A percentile compares a stretch with the other conserved stretches of the same genome.
phyloP scores from a whole-genome alignment of 2,113 vertebrate species.

The Rhinolophus sinicus region DNA sequence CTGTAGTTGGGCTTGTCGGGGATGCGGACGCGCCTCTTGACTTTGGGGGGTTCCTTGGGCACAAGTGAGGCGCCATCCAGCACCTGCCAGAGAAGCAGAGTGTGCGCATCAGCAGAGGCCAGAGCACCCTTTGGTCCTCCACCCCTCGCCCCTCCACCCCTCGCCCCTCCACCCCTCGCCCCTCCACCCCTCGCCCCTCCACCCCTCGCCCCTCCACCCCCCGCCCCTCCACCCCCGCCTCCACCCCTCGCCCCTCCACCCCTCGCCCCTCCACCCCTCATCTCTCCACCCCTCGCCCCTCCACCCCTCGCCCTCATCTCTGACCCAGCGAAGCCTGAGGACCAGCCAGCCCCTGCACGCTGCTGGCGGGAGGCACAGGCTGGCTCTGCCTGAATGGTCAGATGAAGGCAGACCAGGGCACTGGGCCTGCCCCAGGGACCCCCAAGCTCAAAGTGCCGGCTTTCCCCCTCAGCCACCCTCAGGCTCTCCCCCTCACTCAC shows the following conservation, averaged over 20 bases:
- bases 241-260: too few relatives aligned
- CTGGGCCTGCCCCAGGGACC: rapidly evolving
- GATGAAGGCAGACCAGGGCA: neutral
- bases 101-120: rapidly evolving
- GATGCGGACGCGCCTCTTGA: slow-evolving; percentile 90
- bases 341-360: rapidly evolving
- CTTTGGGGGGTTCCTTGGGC: slow-evolving; percentile 86
- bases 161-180: too few relatives aligned
- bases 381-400: neutral
- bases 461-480: rapidly evolving
- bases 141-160: too few relatives aligned
- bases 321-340: rapidly evolving
- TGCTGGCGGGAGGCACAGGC: neutral
- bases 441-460: neutral
- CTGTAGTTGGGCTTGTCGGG: slow-evolving; percentile 99
- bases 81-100: slow-evolving; percentile 72
- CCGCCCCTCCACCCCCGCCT: too few relatives aligned
- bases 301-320: rapidly evolving
- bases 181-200: rapidly evolving
- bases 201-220: too few relatives aligned
- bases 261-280: too few relatives aligned
- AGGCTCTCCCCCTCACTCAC: slow-evolving; percentile 82
- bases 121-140: rapidly evolving
- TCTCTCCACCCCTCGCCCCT: rapidly evolving
- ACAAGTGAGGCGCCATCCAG: slow-evolving; percentile 84